Base-by-base conservation (phyloP, 2,113 vertebrate species). In the Neolamprologus longior region DNA sequence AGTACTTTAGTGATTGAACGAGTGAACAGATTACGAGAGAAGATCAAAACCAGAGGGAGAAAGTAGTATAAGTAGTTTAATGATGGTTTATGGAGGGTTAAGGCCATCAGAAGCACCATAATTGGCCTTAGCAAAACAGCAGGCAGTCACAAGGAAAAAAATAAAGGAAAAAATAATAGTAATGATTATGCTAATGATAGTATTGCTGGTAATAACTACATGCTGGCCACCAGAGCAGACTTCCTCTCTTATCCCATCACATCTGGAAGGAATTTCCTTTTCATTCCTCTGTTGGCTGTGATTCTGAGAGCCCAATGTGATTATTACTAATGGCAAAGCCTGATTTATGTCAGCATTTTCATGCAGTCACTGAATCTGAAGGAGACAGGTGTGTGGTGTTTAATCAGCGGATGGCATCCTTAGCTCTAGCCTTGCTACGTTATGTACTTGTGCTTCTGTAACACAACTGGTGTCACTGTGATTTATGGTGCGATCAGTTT, bases 71-170 rank as follows among this genome's bases (percentile, higher is more conserved):
- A 81, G 80, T 52, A 73, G 84, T 68, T 57, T 88, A 90, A 90
- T 92, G 82, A 91, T 81, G 82, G 91, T 63, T 87, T 81, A 55
- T 61, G 19, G 28, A 81, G 84, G 83, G 68, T 86, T 89, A 63
- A 89, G 80, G 66, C 57, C 82, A 86, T 73, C 90, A 83, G 19
- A 86, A 90, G 83, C 42, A 85, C 42, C 42, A 54, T 91, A 89
- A 93, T 94, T 93, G 91, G 52, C 45, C 21, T 83, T 42, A 57
- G 40, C 55, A 88, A 83, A 89, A 68, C 85, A 88, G 90, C 47
- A 89, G 66, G 84, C 71, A 86, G 66, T 21, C 76, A 79, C 31
- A 13, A 31, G 57, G 13, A 31, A 55, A 80, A 82, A 63, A 55
- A 78, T 78, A 78, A 50, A 85, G 37, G 24, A 26, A 76, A 53